Conservation (phyloP, 2,888 invertebrate genomes). For the Perizoma affinitatum region DNA sequence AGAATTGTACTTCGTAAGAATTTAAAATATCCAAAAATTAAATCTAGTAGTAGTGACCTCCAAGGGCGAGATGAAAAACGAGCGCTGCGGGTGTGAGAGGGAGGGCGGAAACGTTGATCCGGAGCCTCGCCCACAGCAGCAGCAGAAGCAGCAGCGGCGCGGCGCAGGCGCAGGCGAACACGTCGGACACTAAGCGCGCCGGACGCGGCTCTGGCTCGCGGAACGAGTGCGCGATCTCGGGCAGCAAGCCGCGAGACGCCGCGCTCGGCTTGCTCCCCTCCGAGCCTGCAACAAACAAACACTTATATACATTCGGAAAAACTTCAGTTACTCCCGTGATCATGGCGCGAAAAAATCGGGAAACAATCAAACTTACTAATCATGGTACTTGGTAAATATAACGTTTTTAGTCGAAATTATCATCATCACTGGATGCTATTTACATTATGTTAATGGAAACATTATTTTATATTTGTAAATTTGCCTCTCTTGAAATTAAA, state of each 20-base stretch:
- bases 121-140: slow-evolving; percentile 93
- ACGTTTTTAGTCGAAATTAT: too few relatives aligned
- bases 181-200: slow-evolving; percentile 92
- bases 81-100: slow-evolving; percentile 91
- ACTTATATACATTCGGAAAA: too few relatives aligned
- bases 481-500: too few relatives aligned
- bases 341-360: too few relatives aligned
- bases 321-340: too few relatives aligned
- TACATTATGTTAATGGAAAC: too few relatives aligned
- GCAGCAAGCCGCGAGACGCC: slow-evolving; percentile 71
- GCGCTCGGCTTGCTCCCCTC: slow-evolving; percentile 13
- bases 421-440: too few relatives aligned
- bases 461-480: too few relatives aligned
- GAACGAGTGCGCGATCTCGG: slow-evolving; percentile 92
- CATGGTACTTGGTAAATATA: too few relatives aligned
- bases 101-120: slow-evolving; percentile 93
- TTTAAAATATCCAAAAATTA: too few relatives aligned
- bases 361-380: too few relatives aligned
- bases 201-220: slow-evolving; percentile 96
- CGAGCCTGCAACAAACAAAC: slow-evolving; percentile 17
- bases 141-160: slow-evolving; percentile 93
- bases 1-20: too few relatives aligned
- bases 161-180: slow-evolving; percentile 93
- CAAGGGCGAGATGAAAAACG: slow-evolving; percentile 95
- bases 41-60: slow-evolving; percentile 74